Base-by-base conservation (phyloP, 2,797 vertebrate species). In the Ambastaia sidthimunki region DNA sequence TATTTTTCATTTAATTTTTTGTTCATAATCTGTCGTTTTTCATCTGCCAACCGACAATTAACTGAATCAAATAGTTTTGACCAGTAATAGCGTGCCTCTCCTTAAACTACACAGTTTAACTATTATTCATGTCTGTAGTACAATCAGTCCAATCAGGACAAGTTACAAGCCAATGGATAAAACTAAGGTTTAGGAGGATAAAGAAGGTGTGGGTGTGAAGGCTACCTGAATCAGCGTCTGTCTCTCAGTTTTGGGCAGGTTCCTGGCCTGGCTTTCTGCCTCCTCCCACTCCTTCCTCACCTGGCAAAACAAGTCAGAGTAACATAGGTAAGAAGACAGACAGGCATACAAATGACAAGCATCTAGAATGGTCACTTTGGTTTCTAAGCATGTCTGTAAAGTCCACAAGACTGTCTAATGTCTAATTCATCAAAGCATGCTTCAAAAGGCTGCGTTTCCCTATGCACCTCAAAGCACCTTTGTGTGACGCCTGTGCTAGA, bases 261-360 rank as follows among this genome's bases (percentile, higher is more conserved):
- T 98, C 88, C 97, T 96, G 0, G 97, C 96, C 90, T 99, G 96
- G 75, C 91, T 94, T 76, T 99, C 97, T 0, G 97, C 98, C 83
- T 98, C 97, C 82, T 99, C 97, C 98, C 98, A 99, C 82, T 99
- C 97, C 85, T 98, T 98, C 86, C 97, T 96, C 72, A 98, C 97
- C 98, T 99, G 81, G 41, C 54, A 31, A 63, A 1, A 83, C 0
- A 66, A 41, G 41, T 11, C 41, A 28, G 3, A 59, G 31, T 28
- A n/a, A 21, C 28, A 18, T 31, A 12, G 3, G n/a, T 28, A 11
- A 31, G n/a, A 41, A 21, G 23, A 70, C 59, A 34, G 48, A 76
- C 41, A 10, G 41, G 41, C 9, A 44, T 44, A 11, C 9, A 4
- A 76, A 57, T 2, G 0, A 0, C 74, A 1, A 37, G 16, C 18